These are phyloP conservation scores for Struthio camelus DNA, from an alignment of 2,113 vertebrate genomes.

Conservation along the genomic window DNA sequence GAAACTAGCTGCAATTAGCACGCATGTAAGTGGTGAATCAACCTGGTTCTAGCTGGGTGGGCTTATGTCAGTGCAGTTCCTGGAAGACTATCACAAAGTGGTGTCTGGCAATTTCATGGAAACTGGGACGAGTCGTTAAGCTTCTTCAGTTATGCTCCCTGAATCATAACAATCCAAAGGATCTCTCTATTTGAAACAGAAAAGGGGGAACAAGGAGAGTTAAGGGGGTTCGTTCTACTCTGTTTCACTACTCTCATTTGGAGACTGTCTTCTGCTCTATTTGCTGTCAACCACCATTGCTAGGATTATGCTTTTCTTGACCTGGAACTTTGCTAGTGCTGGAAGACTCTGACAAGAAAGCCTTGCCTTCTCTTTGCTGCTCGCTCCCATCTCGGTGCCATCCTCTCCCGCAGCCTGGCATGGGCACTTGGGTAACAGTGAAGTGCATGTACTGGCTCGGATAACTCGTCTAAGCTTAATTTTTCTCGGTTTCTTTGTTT, in stretches of 20 bases:
- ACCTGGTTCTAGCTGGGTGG: background rate
- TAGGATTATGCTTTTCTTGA: background rate
- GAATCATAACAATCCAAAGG: background rate
- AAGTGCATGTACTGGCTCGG: too few relatives aligned
- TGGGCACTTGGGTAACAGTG: fast-evolving
- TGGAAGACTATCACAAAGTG: background rate
- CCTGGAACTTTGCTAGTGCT: background rate
- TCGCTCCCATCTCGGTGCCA: background rate
- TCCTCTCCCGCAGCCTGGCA: fast-evolving
- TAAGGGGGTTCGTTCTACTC: fast-evolving
- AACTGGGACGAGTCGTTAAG: fast-evolving
- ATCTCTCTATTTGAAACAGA: background rate
- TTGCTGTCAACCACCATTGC: fast-evolving
- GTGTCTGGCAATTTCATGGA: background rate
- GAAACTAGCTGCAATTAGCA: background rate
- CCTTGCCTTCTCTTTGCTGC: fast-evolving
- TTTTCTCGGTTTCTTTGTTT: too few relatives aligned
- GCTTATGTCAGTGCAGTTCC: background rate
- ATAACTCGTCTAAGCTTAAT: fast-evolving
- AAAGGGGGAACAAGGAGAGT: fast-evolving
- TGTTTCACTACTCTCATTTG: background rate
- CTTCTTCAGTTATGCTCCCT: background rate
- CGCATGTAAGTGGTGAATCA: background rate
- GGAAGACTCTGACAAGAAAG: fast-evolving
- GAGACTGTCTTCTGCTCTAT: fast-evolving